Conservation (phyloP, 1,140 invertebrate genomes). For the Limonius californicus region DNA sequence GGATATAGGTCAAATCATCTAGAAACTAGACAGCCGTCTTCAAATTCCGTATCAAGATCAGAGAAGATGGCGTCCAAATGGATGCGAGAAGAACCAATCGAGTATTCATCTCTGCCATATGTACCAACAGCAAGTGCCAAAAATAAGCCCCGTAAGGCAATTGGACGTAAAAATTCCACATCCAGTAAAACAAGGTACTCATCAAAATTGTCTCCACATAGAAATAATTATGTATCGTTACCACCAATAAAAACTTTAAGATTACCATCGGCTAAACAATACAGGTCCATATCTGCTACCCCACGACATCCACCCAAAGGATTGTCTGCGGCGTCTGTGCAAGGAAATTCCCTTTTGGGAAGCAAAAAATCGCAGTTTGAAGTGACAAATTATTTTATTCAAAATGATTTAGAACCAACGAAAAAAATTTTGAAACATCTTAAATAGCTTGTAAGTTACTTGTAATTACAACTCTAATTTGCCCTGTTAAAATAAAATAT, state of each 20-base stretch:
- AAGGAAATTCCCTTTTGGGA: too few species aligned
- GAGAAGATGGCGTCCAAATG: background rate
- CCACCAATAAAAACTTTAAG: constrained; percentile 29
- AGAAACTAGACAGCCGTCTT: background rate
- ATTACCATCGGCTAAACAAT: constrained; percentile 20
- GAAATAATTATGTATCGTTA: constrained; percentile 17
- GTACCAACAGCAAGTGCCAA: constrained; percentile 1
- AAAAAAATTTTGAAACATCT: too few species aligned
- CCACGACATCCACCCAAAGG: constrained; percentile 24
- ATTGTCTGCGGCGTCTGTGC: background rate
- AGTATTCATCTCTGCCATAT: background rate
- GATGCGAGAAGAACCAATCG: background rate
- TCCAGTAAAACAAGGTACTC: background rate
- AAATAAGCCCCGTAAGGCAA: background rate
- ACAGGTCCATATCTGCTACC: constrained; percentile 32
- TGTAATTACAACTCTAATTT: too few species aligned
- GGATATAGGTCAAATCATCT: background rate
- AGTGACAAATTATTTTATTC: too few species aligned
- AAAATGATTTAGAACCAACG: too few species aligned
- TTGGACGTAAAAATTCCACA: background rate
- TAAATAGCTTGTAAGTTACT: too few species aligned
- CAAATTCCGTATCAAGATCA: background rate
- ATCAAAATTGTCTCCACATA: background rate
- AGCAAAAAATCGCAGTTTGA: too few species aligned
- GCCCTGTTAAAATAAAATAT: too few species aligned